Base-by-base conservation (phyloP, 2,797 vertebrate species). In the Enteromius argenteus region DNA sequence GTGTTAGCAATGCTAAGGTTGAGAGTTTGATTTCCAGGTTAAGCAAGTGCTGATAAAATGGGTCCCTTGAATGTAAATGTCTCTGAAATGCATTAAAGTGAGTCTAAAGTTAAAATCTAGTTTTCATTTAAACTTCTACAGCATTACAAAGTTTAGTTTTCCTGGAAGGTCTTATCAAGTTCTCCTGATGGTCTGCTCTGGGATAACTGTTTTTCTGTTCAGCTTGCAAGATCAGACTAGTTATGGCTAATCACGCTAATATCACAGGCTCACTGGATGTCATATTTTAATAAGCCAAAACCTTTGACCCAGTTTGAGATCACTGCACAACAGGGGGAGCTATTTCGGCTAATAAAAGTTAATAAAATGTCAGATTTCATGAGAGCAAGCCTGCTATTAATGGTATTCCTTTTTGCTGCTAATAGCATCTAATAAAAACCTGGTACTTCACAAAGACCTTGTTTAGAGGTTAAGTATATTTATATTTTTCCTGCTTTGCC, bases 401-500 rank as follows among this genome's bases (percentile, higher is more conserved):
- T 76, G 49, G 17, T 69, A 30, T 76, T 53, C 5, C 9, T 56
- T 27, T 58, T 46, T 35, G 37, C 7, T 67, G 53, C 69, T 81
- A 53, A 42, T n/a, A 64, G 49, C n/a, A 21, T 39, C 68, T 35
- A 79, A 86, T 79, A 75, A 79, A 68, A 74, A 35, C 67, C 58
- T 58, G 58, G 7, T 60, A 67, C 68, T 74, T 77, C 27, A 44
- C 49, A 46, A 32, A 83, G 86, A 80, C 79, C 79, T 83, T 87
- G 81, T 62, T n/a, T 42, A 80, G 73, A 85, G 84, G 80, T 86
- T 68, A 77, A 87, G 66, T 86, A 37, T 90, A 84, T 86, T 79
- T 81, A 72, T 85, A 19, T 84, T 80, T 49, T 75, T 87, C 83
- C 80, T 86, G 77, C 10, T 79, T 87, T n/a, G 64, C 46, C 64